A percentile compares a stretch with the other conserved stretches of the same genome.
These are phyloP conservation scores for Baronia brevicornis DNA, from an alignment of 2,888 invertebrate genomes.

Conservation along the genomic window DNA sequence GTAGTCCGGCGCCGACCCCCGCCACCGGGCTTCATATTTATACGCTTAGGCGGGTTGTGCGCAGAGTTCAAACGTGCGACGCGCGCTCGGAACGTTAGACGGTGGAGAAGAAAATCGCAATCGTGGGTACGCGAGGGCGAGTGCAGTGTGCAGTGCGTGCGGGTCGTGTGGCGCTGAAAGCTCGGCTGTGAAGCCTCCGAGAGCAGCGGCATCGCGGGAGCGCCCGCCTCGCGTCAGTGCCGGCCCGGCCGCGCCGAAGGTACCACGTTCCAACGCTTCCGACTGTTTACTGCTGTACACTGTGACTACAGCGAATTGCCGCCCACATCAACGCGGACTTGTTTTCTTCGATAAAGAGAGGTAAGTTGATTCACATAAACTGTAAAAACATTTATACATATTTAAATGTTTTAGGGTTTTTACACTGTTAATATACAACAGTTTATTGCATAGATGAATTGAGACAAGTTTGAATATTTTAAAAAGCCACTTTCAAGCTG, in stretches of 20 bases:
- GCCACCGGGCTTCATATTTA: conserved; percentile 73
- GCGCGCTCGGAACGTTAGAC: conserved; percentile 72
- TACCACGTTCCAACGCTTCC: conserved; percentile 55
- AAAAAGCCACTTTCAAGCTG: conserved; percentile 1
- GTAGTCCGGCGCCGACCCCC: conserved; percentile 64
- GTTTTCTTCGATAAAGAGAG: conserved; percentile 45
- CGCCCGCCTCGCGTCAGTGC: conserved; percentile 66
- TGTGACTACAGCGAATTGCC: conserved; percentile 42
- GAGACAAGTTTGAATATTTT: conserved; percentile 3
- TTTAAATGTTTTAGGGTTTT: conserved; percentile 10
- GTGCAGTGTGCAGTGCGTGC: conserved; percentile 75
- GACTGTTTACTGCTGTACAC: conserved; percentile 49
- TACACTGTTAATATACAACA: conserved; percentile 4
- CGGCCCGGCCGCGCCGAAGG: conserved; percentile 73
- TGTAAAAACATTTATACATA: conserved; percentile 18
- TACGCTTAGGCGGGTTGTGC: conserved; percentile 69
- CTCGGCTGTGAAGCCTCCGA: conserved; percentile 70
- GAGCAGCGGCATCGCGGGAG: conserved; percentile 40
- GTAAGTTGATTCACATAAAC: conserved; percentile 52
- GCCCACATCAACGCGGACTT: conserved; percentile 47
- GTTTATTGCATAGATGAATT: conserved; percentile 2
- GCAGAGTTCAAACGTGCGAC: conserved; percentile 73
- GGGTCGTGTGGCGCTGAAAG: conserved; percentile 71
- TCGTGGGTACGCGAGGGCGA: conserved; percentile 69
- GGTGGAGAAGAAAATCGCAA: conserved; percentile 66